phyloP scores from a whole-genome alignment of 2,113 vertebrate genomes.

The Cyprinodon tularosa region DNA sequence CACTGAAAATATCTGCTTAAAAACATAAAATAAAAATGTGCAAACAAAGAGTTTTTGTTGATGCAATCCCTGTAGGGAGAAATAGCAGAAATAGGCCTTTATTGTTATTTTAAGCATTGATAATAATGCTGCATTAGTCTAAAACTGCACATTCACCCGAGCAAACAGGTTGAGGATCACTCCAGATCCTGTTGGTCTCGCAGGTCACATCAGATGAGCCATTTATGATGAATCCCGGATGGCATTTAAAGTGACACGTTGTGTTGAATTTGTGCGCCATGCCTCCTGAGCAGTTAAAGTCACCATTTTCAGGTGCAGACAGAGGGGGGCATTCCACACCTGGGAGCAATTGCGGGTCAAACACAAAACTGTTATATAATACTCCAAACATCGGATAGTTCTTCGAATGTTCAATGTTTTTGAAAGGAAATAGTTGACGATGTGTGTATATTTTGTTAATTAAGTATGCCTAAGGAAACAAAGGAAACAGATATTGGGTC shows the following conservation, averaged over 20 bases:
- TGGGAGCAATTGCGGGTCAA: slow-evolving; percentile 32
- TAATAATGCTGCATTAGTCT: background rate
- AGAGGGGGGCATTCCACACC: slow-evolving; percentile 45
- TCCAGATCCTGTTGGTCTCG: slow-evolving; percentile 52
- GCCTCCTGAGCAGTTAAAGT: slow-evolving; percentile 37
- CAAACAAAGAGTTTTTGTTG: background rate
- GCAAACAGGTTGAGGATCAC: slow-evolving; percentile 57
- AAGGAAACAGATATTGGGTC: slow-evolving; percentile 51
- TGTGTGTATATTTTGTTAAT: background rate
- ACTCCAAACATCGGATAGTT: background rate
- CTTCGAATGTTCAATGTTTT: background rate
- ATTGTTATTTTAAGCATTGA: background rate
- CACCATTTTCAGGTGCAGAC: slow-evolving; percentile 41
- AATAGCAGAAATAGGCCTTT: background rate
- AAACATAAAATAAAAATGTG: background rate
- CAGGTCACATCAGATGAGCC: slow-evolving; percentile 43
- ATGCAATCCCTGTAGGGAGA: background rate
- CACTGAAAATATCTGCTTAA: background rate
- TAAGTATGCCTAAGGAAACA: slow-evolving; percentile 30
- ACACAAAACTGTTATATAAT: slow-evolving; percentile 7
- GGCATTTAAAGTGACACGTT: slow-evolving; percentile 62
- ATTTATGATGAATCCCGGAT: slow-evolving; percentile 47
- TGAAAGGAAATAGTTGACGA: slow-evolving; percentile 9
- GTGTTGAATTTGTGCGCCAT: slow-evolving; percentile 45
- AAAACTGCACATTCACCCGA: slow-evolving; percentile 46